Percentiles rank a stretch among this genome's conserved stretches.
These are phyloP conservation scores for Volucella inanis DNA, from an alignment of 2,888 invertebrate species.

Conservation along the genomic window DNA sequence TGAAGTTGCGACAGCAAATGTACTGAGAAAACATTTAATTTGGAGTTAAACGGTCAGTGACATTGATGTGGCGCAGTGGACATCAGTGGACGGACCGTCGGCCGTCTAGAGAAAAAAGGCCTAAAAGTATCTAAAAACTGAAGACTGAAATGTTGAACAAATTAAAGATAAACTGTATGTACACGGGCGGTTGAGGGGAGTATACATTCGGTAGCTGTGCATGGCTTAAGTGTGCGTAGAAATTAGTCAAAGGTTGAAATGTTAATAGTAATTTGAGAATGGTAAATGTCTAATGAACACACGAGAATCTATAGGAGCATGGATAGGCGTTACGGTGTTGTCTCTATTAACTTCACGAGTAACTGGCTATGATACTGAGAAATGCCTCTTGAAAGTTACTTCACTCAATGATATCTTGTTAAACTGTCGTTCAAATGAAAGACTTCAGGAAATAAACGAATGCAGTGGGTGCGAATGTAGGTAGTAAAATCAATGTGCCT, in stretches of 20 bases:
- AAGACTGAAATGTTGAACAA: conserved; percentile 29
- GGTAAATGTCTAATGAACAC: conserved; percentile 1
- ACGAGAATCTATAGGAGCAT: neutral
- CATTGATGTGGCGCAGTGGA: conserved; percentile 41
- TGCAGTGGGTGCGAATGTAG: neutral
- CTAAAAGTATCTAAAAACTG: conserved; percentile 2
- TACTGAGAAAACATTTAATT: conserved; percentile 45
- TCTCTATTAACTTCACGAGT: neutral
- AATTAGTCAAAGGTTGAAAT: conserved; percentile 26
- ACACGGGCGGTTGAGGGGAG: neutral
- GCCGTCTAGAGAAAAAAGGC: neutral
- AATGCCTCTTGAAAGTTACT: neutral
- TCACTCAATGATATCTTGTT: neutral
- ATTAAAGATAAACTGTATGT: conserved; percentile 15
- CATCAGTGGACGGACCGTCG: too few species aligned
- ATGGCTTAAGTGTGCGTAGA: neutral
- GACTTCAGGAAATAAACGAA: neutral
- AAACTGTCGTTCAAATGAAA: neutral
- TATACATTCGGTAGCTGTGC: conserved; percentile 8
- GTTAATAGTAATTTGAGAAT: conserved; percentile 9
- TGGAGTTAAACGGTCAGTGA: conserved; percentile 63
- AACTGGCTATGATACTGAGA: neutral
- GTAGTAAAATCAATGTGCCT: neutral
- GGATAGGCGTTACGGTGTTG: neutral
- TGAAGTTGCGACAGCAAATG: conserved; percentile 30